Evolutionary conservation across 2,797 vertebrate genomes (phyloP).

Genomic region (Eulemur albifrons): DNA sequence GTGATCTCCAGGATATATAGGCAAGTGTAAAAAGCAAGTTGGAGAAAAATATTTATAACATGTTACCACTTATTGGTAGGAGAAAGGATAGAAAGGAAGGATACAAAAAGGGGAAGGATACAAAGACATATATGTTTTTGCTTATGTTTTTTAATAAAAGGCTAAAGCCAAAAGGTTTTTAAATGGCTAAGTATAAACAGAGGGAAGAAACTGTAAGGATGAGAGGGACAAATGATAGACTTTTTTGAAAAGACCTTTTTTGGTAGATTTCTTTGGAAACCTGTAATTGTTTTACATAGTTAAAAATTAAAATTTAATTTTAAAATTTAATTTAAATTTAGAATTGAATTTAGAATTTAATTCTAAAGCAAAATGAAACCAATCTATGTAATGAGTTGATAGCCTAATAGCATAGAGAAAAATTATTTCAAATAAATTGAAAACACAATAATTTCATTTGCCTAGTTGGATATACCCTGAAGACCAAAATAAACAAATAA

Average conservation of each 20-base stretch:
- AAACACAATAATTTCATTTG: slow-evolving; percentile 5
- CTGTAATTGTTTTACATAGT: neutral
- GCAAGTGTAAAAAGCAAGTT: neutral
- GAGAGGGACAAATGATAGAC: neutral
- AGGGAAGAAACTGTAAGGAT: neutral
- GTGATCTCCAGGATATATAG: neutral
- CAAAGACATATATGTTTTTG: neutral
- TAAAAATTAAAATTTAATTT: neutral
- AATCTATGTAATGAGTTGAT: neutral
- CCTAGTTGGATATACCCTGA: neutral
- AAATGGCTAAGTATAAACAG: neutral
- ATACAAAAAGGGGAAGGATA: neutral
- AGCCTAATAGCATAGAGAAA: neutral
- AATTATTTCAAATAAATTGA: neutral
- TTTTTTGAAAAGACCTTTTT: neutral
- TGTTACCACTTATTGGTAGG: neutral
- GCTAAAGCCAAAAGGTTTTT: neutral
- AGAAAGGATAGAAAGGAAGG: neutral
- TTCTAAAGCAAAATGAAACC: slow-evolving; percentile 5
- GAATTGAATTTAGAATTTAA: neutral
- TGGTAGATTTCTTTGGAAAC: neutral
- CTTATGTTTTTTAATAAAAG: neutral
- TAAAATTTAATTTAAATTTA: neutral
- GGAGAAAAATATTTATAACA: neutral
- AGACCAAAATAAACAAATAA: neutral